Conservation (phyloP, 2,888 invertebrate genomes). For the Apodemia duryi region DNA sequence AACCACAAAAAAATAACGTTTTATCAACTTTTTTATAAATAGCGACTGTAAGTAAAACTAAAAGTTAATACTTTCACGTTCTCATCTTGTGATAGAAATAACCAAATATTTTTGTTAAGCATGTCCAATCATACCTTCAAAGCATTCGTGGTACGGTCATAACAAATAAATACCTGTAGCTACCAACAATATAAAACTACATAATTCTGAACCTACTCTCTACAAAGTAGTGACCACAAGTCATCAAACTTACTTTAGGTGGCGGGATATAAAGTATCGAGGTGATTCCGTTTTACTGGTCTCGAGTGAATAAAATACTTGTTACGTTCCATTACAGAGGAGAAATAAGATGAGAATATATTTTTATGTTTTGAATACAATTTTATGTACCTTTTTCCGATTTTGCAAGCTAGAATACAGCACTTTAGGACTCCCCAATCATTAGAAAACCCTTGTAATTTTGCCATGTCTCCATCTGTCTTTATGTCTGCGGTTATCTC, state of each 20-base stretch:
- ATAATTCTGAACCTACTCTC: neutral
- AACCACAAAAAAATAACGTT: too few relatives aligned
- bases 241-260: slow-evolving; percentile 11
- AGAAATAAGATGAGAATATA: slow-evolving; percentile 1
- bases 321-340: neutral
- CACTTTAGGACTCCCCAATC: neutral
- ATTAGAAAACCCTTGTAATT: neutral
- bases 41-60: too few relatives aligned
- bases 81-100: too few relatives aligned
- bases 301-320: slow-evolving; percentile 10
- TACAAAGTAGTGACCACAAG: slow-evolving; percentile 5
- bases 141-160: too few relatives aligned
- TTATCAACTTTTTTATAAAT: too few relatives aligned
- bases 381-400: neutral
- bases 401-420: neutral
- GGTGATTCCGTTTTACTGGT: slow-evolving; percentile 1
- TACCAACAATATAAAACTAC: too few relatives aligned
- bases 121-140: too few relatives aligned
- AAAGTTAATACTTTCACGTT: too few relatives aligned
- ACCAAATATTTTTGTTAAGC: too few relatives aligned
- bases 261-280: slow-evolving; percentile 1
- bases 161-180: too few relatives aligned
- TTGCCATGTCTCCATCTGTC: neutral
- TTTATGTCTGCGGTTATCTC: neutral
- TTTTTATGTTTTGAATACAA: neutral